Evolutionary conservation across 2,888 invertebrate genomes (phyloP), one percentile per base, ranked within the genome.

Genomic region (Drosophila limbata): DNA sequence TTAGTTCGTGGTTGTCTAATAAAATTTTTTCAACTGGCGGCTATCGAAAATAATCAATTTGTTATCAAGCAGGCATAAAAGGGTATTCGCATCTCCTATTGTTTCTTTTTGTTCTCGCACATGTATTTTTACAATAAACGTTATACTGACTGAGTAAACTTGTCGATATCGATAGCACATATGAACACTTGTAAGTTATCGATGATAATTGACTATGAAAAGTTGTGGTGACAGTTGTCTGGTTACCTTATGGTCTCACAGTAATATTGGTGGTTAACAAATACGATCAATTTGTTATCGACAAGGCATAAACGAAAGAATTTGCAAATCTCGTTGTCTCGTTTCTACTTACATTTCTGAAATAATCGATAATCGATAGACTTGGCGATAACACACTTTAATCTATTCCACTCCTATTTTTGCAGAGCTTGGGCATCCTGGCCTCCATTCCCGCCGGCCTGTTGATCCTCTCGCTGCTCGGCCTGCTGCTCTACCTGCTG

Each of bases 371-470:
- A n/a, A 45, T 31, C 31, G 17, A 15, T 31, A 1, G 17, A 28
- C n/a, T 10, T 28, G 31, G 6, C 47, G 47, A 48, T 48, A 5
- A 15, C 13, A 39, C 21, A 59, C 13, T 4, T 4, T 40, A 21
- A 15, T 15, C 25, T 19, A 44, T 42, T 11, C 9, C 13, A 17
- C 1, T 19, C 1, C 13, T 68, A 17, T 75, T 45, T 56, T 90
- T 94, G 4, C 95, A 98, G 98, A 97, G 98, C 85, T 94, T 98
- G 92, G 97, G 98, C 72, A 98, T 99, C 91, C 94, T 98, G 84
- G 98, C 96, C 72, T 97, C 98, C 56, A 95, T 98, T 81, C 98
- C 98, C 33, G 97, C 98, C 76, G 96, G 97, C 59, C 96, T 98
- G 95, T 94, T 98, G 90, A 97, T 98, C 88, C 93, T 98, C 72